Evolutionary conservation across 2,888 invertebrate genomes (phyloP), one percentile per base, ranked within the genome.

Genomic region (Drosophila quinaria): DNA sequence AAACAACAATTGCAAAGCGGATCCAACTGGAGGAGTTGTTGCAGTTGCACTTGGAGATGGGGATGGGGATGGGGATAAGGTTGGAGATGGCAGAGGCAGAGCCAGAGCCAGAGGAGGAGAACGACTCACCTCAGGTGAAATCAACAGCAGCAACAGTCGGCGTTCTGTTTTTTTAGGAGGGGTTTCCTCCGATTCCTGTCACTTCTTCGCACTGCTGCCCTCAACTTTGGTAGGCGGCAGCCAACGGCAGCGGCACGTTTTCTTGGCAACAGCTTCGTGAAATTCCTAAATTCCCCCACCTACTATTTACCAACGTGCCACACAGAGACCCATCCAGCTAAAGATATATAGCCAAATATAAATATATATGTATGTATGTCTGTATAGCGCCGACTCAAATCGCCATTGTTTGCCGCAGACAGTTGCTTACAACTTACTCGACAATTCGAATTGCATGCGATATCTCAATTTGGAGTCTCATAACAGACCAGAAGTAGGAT

Each of bases 381-480:
- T 59, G 56, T 46, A 54, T 44, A 63, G 42, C 76, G 67, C 80
- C 70, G 56, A 69, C 64, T 42, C 31, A 74, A 78, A 74, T 84
- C 64, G 72, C 84, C 82, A 90, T 91, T 90, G 91, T 91, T 90
- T 80, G 67, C 61, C 47, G 55, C 72, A 73, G 67, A 60, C 83
- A 67, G 50, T 59, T 35, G 69, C 62, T 77, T 89, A 90, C 89
- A 84, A 84, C 90, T 88, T 70, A 89, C 58, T 74, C 70, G 70
- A 65, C 75, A 70, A 66, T 70, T 65, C 69, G 61, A 59, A 78
- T 71, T 76, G 80, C 88, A 78, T 81, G 83, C 82, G 86, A 91
- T 90, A 91, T 91, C 90, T 91, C 87, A 91, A 91, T 91, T 91
- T 90, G 75, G 78, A 50, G 54, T 39, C 74, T 80, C 81, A 75